These are phyloP conservation scores for Anoncus sp. DNA, from an alignment of 2,888 invertebrate species.

Conservation along the genomic window DNA sequence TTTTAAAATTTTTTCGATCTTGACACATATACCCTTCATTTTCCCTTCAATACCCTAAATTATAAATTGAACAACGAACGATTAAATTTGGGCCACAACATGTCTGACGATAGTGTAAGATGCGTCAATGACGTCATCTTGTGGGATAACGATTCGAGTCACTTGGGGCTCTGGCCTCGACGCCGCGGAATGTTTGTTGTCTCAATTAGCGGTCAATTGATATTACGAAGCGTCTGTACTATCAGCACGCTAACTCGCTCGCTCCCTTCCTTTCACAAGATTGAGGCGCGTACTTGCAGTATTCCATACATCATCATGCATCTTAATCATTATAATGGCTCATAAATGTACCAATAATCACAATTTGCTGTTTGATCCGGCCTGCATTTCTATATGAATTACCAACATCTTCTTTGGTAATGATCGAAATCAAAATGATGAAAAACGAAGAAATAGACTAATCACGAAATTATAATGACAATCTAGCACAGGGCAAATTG, in stretches of 20 bases:
- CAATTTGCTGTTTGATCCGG: not conserved
- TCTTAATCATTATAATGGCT: conserved; percentile 20
- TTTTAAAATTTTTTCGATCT: not conserved
- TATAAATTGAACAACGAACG: not conserved
- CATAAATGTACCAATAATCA: conserved; percentile 4
- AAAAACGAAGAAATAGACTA: not conserved
- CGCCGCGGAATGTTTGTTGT: conserved; percentile 73
- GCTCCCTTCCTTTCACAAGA: conserved; percentile 27
- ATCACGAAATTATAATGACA: not conserved
- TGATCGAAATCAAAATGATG: not conserved
- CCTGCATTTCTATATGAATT: not conserved
- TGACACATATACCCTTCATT: too few species aligned
- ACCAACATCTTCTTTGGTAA: not conserved
- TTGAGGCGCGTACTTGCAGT: conserved; percentile 29
- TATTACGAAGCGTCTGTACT: conserved; percentile 56
- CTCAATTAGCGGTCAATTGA: conserved; percentile 80
- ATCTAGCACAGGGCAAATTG: not conserved
- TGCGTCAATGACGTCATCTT: conserved; percentile 46
- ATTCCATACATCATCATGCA: conserved; percentile 5
- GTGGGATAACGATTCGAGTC: conserved; percentile 41
- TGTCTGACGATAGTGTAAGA: conserved; percentile 25
- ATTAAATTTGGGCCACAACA: conserved; percentile 8
- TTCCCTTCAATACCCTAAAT: conserved; percentile 1
- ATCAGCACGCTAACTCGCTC: conserved; percentile 50
- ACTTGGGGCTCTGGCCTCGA: conserved; percentile 45